Conservation (phyloP, 2,113 vertebrate genomes). For the Zosterops lateralis region DNA sequence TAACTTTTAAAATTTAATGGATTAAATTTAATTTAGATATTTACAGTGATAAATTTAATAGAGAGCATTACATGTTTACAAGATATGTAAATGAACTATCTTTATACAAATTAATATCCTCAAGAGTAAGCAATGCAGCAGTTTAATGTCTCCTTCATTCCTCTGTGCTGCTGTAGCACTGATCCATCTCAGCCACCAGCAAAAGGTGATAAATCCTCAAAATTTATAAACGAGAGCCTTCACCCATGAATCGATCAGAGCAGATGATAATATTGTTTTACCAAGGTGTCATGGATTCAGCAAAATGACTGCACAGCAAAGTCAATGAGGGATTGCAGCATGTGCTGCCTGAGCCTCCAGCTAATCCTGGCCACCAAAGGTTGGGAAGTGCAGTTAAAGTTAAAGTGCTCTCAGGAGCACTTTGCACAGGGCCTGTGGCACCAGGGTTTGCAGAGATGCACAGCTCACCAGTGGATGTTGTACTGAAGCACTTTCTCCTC, state of each 20-base stretch:
- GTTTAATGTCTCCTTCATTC: constrained; percentile 28
- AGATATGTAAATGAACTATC: constrained; percentile 70
- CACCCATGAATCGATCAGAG: background rate
- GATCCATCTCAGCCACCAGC: constrained; percentile 10
- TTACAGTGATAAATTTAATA: constrained; percentile 69
- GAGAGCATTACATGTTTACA: constrained; percentile 66
- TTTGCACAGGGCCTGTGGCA: background rate
- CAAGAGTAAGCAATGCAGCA: constrained; percentile 52
- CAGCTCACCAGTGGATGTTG: background rate
- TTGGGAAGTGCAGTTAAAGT: background rate
- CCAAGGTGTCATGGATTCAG: background rate
- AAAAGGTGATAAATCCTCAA: constrained; percentile 45
- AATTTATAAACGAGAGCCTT: background rate
- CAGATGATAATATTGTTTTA: constrained; percentile 23
- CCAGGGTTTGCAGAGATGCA: background rate
- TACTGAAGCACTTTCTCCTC: background rate
- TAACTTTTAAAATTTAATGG: constrained; percentile 66
- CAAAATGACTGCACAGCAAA: background rate
- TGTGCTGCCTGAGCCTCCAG: background rate
- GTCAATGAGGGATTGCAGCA: background rate
- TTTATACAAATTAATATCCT: constrained; percentile 67
- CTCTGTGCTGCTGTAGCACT: background rate
- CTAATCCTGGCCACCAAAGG: background rate
- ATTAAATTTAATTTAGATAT: constrained; percentile 73
- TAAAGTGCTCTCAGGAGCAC: background rate